Evolutionary conservation across 2,888 invertebrate species (phyloP).

Genomic region (Agrotis ipsilon): DNA sequence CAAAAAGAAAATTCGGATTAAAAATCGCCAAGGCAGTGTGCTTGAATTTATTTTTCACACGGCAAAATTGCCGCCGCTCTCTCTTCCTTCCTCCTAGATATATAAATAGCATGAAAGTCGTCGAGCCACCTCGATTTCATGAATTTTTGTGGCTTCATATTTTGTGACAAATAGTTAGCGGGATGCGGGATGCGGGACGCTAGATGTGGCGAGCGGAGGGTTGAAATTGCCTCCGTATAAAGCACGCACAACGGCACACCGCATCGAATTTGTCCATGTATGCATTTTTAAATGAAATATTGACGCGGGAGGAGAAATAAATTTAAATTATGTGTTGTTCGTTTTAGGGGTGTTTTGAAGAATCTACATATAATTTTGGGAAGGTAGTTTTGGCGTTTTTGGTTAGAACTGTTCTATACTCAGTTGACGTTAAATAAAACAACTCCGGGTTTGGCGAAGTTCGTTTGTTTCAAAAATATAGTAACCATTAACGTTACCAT

Average conservation of each 20-base stretch:
- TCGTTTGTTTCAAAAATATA: too few species aligned
- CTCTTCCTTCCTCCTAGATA: constrained; percentile 77
- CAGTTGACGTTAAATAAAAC: neutral
- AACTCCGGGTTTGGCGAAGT: too few species aligned
- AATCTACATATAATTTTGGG: neutral
- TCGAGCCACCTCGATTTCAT: constrained; percentile 77
- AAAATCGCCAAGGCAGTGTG: constrained; percentile 75
- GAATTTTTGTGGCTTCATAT: constrained; percentile 84
- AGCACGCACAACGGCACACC: constrained; percentile 63
- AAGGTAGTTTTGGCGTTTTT: neutral
- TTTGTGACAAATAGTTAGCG: constrained; percentile 80
- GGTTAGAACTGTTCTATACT: neutral
- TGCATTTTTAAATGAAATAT: constrained; percentile 61
- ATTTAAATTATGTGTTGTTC: constrained; percentile 32
- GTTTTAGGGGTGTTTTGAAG: constrained; percentile 16
- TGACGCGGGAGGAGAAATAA: constrained; percentile 35
- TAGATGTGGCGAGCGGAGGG: constrained; percentile 60
- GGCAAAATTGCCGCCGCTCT: constrained; percentile 77
- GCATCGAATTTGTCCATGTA: constrained; percentile 60
- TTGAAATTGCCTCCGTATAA: constrained; percentile 74
- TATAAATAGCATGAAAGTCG: constrained; percentile 76
- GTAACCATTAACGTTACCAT: too few species aligned
- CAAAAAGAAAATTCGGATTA: constrained; percentile 80
- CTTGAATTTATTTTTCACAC: constrained; percentile 79
- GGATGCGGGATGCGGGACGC: constrained; percentile 54